Conservation (phyloP, 2,113 vertebrate genomes). For the western clawed frog (Xenopus tropicalis) region DNA sequence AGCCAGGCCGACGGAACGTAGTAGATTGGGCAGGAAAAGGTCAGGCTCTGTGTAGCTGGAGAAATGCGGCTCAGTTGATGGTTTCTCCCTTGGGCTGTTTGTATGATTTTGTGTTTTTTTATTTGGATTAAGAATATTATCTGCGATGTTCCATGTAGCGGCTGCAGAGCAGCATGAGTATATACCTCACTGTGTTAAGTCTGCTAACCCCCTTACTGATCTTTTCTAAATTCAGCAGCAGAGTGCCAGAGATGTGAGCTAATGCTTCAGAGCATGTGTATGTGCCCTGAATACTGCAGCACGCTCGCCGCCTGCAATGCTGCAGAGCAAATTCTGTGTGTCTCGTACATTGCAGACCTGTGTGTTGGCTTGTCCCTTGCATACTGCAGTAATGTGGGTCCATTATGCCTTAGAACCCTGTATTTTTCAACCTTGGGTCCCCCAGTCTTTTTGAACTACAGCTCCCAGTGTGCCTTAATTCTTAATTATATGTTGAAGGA, state of each 20-base stretch:
- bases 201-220: conserved; percentile 35
- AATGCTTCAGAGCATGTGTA: conserved; percentile 4
- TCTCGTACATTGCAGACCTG: not conserved
- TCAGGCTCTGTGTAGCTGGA: conserved; percentile 60
- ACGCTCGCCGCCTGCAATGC: not conserved
- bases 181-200: conserved; percentile 27
- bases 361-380: not conserved
- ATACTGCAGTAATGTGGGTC: conserved; percentile 5
- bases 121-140: conserved; percentile 46
- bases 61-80: conserved; percentile 52
- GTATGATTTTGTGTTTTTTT: conserved; percentile 24
- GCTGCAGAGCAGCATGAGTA: conserved; percentile 20
- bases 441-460: no score
- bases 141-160: conserved; percentile 31
- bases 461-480: no score
- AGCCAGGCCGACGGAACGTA: conserved; percentile 43
- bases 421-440: no score
- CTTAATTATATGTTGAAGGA: no score
- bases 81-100: conserved; percentile 51
- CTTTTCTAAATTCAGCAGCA: conserved; percentile 29
- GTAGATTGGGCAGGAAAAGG: conserved; percentile 65
- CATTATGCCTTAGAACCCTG: not conserved
- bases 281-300: conserved; percentile 3
- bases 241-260: not conserved
- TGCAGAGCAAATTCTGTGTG: conserved; percentile 3